Percentiles rank a stretch among this genome's conserved stretches.
Conservation (phyloP, 2,113 vertebrate genomes). For the Sterna hirundo region DNA sequence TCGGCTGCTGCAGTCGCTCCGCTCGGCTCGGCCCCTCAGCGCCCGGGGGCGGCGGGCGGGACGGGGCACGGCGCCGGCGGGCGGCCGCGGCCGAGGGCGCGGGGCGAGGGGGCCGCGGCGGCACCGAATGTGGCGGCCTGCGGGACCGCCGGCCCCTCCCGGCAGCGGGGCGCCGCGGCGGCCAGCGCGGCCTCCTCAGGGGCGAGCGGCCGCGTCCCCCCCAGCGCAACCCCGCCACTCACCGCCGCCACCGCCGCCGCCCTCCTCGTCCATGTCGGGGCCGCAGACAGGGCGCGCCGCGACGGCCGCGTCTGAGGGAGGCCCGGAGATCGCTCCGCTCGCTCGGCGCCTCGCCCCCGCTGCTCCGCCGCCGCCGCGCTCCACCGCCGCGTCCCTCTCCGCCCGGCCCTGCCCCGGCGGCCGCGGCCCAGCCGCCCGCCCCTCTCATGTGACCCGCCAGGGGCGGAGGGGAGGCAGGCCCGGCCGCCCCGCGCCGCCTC, state of each 20-base stretch:
- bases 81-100: too few species aligned
- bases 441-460: constrained; percentile 46
- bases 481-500: background rate
- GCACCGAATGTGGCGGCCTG: background rate
- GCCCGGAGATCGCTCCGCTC: background rate
- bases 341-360: background rate
- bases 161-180: background rate
- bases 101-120: background rate
- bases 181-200: too few species aligned
- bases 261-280: constrained; percentile 55
- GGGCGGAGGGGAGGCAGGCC: background rate
- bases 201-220: background rate
- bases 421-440: constrained; percentile 39
- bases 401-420: background rate
- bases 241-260: constrained; percentile 45
- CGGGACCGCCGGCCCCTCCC: background rate
- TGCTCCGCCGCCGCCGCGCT: background rate
- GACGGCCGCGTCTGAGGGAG: background rate
- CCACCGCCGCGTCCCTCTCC: background rate
- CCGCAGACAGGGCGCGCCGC: background rate
- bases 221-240: background rate
- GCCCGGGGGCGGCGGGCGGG: background rate
- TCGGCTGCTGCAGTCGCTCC: background rate
- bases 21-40: background rate
- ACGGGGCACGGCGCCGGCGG: background rate